Base-by-base conservation (phyloP, 2,113 vertebrate species). In the Neomonachus schauinslandi region DNA sequence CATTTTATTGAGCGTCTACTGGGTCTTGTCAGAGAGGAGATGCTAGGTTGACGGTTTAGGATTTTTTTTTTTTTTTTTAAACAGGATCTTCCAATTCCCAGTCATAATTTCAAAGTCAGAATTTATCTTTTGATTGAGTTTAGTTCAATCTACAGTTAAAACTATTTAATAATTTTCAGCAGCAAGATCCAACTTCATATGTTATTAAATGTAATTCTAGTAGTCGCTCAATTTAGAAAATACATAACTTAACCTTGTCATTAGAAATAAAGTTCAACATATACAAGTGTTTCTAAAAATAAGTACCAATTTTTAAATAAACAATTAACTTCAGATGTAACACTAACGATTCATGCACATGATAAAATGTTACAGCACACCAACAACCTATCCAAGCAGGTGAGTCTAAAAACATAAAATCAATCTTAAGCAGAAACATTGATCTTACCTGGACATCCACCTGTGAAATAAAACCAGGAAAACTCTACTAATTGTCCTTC, bases 141-240 rank as follows among this genome's bases (percentile, higher is more conserved):
- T n/a, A 69, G 72, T 76, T 87, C 55, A 79, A 74, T 67, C 59
- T 57, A 36, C 67, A 94, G n/a, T 84, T 87, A 71, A 86, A 91
- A 83, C 81, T 63, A 53, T 69, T 93, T 76, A n/a, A 36, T 69
- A 72, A 85, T 57, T 80, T 63, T 42, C n/a, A 72, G n/a, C 12
- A 89, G 49, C 57, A 82, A 84, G 71, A 84, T 86, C 93, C 51
- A 87, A 85, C 79, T 93, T 97, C 24, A 4, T 39, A n/a, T 77
- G 55, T 94, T 65, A 77, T 74, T 61, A 77, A 13, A 49, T 26
- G 59, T 49, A 95, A 71, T 39, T 95, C 36, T 72, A 97, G 95
- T 89, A 93, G 94, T 92, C 80, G 96, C 95, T 97, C 95, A 96
- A 90, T 69, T 95, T 39, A 96, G 53, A 90, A 97, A 91, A 80